phyloP scores from a whole-genome alignment of 2,113 vertebrate species.

The Dinomys branickii region DNA sequence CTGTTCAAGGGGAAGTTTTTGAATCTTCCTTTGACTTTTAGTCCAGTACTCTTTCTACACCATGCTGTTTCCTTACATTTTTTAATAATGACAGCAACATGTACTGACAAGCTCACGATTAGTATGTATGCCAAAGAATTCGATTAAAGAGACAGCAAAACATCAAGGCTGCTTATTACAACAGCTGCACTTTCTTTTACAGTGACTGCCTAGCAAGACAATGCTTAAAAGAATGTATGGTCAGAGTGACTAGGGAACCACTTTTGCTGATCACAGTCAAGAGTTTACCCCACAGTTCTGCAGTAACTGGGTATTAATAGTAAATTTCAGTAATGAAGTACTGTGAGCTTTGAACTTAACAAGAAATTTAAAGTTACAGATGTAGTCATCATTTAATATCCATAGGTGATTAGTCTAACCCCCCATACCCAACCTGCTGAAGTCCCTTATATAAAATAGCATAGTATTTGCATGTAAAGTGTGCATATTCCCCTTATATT shows the following conservation, averaged over 20 bases:
- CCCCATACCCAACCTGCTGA: neutral
- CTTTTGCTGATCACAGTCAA: neutral
- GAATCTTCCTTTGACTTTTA: neutral
- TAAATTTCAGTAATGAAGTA: neutral
- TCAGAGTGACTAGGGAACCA: neutral
- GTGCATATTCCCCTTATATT: neutral
- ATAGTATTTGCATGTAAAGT: neutral
- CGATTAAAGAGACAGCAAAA: neutral
- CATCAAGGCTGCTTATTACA: neutral
- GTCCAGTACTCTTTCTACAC: neutral
- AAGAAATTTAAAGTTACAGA: slow-evolving; percentile 23
- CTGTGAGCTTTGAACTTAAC: neutral
- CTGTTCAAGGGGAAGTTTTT: neutral
- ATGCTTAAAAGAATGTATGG: neutral
- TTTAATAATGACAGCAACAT: neutral
- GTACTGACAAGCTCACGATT: neutral
- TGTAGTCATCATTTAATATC: neutral
- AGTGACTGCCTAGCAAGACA: neutral
- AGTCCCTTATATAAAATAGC: neutral
- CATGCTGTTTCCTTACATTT: neutral
- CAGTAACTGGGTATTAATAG: neutral
- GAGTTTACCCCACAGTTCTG: neutral
- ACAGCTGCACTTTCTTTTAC: neutral
- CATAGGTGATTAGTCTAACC: neutral
- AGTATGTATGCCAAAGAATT: neutral